Evolutionary conservation across 2,888 invertebrate species (phyloP), one percentile per base, ranked within the genome.

Genomic region (Poecilus cupreus): DNA sequence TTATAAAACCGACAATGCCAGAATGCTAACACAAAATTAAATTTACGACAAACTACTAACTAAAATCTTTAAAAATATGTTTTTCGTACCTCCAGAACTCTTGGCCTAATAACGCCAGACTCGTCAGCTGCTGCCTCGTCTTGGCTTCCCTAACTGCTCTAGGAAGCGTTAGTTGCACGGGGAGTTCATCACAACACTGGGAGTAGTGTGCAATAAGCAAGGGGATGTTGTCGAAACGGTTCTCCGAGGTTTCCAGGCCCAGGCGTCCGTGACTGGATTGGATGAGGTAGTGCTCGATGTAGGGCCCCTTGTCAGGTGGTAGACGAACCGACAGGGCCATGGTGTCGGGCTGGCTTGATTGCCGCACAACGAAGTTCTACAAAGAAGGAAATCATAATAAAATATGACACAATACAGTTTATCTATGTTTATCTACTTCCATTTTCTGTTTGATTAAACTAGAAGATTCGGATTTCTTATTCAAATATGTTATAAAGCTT

Each of bases 201-300:
- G 97, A 96, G 89, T 98, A 98, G 90, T 98, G 96, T 77, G 96
- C 96, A 85, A 98, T 96, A 84, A 98, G 92, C 83, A 96, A 94
- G 49, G 98, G 97, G 89, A 98, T 96, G 86, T 96, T 96, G 88
- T 95, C 95, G 89, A 98, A 98, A 87, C 95, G 94, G 89, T 97
- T 96, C 87, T 96, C 95, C 39, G 98, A 98, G 82, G 97, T 97
- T 90, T 98, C 98, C 84, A 98, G 92, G 76, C 96, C 96, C 83
- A 98, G 92, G 85, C 95, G 93, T 76, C 95, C 94, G 51, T 92
- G 93, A 70, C 94, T 92, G 13, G 96, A 95, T 89, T 97, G 97
- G 85, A 98, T 96, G 86, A 98, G 93, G 91, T 98, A 98, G 90
- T 98, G 98, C 88, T 98, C 98, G 87, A 98, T 97, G 89, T 97